These are phyloP conservation scores for Plutomurus gul DNA, from an alignment of 1,140 invertebrate species.

Conservation along the genomic window DNA sequence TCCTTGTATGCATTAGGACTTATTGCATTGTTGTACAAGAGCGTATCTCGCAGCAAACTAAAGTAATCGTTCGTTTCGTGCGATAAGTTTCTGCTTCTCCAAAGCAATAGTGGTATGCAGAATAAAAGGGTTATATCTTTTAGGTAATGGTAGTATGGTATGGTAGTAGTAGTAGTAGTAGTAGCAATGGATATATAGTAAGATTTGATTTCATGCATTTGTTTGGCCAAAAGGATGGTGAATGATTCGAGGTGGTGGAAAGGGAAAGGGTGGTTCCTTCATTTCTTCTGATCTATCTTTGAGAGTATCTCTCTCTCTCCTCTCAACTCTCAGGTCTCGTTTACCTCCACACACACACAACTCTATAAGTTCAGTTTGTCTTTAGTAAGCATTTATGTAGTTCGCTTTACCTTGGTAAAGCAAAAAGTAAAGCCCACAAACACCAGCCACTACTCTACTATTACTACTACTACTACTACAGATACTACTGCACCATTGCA, in stretches of 20 bases:
- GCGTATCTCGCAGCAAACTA: too few relatives aligned
- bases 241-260: conserved; percentile 34
- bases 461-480: too few relatives aligned
- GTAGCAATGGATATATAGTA: not conserved
- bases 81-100: too few relatives aligned
- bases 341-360: too few relatives aligned
- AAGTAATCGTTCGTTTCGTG: too few relatives aligned
- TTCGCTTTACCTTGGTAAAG: conserved; percentile 16
- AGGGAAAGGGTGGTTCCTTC: conserved; percentile 31
- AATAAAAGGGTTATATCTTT: too few relatives aligned
- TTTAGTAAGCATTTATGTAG: not conserved
- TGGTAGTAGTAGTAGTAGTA: not conserved
- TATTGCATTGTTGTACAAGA: not conserved
- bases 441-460: not conserved
- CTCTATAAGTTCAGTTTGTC: conserved; percentile 3
- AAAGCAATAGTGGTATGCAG: too few relatives aligned
- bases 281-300: not conserved
- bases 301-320: not conserved
- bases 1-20: not conserved
- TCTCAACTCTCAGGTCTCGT: not conserved
- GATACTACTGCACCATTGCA: not conserved
- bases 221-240: conserved; percentile 14
- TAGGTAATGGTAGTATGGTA: too few relatives aligned
- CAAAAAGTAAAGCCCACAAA: not conserved
- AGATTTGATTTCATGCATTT: conserved; percentile 15